Base-by-base conservation (phyloP, 2,113 vertebrate species). In the Coptodon bakossiorum region DNA sequence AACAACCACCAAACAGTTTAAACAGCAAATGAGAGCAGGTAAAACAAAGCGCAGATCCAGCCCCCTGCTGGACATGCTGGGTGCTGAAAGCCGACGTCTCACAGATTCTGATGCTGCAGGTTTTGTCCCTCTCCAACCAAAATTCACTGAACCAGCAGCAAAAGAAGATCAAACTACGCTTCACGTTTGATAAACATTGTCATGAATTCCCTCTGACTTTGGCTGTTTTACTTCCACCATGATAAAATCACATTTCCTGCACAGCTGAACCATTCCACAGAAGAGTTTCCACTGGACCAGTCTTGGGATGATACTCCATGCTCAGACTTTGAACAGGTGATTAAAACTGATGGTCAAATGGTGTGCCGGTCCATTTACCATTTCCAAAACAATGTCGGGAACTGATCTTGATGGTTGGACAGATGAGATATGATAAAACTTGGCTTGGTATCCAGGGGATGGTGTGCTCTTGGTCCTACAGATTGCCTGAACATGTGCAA, bases 71-170 rank as follows among this genome's bases (percentile, higher is more conserved):
- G 6, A 48, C 43, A 53, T 24, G 22, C 22, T 54, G 3, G n/a
- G n/a, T 5, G 2, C n/a, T 11, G 52, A 54, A 2, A 19, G 9
- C 52, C 5, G 3, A 54, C n/a, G 0, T 54, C 52, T 54, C n/a
- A 54, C n/a, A 54, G n/a, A 54, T 54, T 54, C 52, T 22, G 52
- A 54, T 54, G 52, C 52, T 11, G 5, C 52, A 54, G 52, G 2
- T 22, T 54, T 54, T 12, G n/a, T 54, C 53, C 6, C 31, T 31
- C 31, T 31, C 31, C 31, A 31, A 31, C 31, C 31, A 31, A 31
- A 31, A 31, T 31, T 31, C 31, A 31, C 31, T 6, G 31, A 56
- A 13, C 10, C 53, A 56, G 22, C 22, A 56, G 6, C 6, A 54
- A 54, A 54, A 12, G 53, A 54, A 56, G 53, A 24, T 56, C 53